Conservation (phyloP, 1,140 invertebrate species). For the Cherax quadricarinatus region DNA sequence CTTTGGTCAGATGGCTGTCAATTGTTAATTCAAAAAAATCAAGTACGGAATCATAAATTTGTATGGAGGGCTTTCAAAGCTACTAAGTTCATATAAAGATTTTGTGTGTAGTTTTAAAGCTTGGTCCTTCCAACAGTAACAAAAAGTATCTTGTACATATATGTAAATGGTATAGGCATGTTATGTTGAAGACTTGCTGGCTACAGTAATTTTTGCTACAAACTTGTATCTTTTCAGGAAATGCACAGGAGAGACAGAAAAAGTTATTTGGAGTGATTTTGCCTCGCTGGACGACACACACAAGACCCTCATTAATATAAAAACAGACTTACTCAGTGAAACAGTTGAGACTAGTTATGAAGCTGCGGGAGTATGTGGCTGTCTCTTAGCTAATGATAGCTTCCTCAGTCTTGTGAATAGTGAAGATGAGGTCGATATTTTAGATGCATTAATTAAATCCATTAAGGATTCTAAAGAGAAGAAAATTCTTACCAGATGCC, state of each 20-base stretch:
- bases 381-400: conserved; percentile 53
- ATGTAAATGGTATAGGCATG: too few species aligned
- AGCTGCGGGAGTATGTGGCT: conserved; percentile 54
- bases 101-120: too few species aligned
- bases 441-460: conserved; percentile 42
- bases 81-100: too few species aligned
- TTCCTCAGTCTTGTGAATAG: conserved; percentile 27
- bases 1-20: too few species aligned
- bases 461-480: conserved; percentile 60
- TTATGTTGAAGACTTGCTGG: too few species aligned
- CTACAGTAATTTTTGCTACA: too few species aligned
- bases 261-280: conserved; percentile 41
- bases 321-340: conserved; percentile 48
- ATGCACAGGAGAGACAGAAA: neutral
- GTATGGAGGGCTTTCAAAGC: too few species aligned
- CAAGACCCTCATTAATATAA: conserved; percentile 46
- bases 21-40: too few species aligned
- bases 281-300: conserved; percentile 20
- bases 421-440: conserved; percentile 8
- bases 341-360: conserved; percentile 44
- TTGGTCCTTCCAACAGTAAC: too few species aligned
- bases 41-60: too few species aligned
- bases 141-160: too few species aligned
- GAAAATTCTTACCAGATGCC: conserved; percentile 44
- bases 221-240: conserved; percentile 23